Conservation (phyloP, 1,140 invertebrate species). For the Cepaea nemoralis region DNA sequence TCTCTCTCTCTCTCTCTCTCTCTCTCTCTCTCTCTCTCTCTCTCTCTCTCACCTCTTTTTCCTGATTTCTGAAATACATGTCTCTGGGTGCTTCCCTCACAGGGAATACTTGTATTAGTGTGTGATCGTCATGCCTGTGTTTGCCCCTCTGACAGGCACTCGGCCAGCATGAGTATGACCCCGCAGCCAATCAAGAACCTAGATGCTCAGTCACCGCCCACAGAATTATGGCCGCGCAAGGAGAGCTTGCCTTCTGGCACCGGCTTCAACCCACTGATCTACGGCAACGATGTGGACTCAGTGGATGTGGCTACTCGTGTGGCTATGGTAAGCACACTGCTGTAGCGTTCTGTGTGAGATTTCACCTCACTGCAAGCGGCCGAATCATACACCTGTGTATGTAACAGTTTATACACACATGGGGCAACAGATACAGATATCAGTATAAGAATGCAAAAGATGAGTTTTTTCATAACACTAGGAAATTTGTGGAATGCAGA, state of each 20-base stretch:
- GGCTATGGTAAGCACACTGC: constrained; percentile 92
- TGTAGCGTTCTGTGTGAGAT: no score
- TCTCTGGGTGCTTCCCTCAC: no score
- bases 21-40: no score
- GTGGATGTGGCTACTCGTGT: constrained; percentile 97
- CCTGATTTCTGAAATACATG: no score
- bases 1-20: no score
- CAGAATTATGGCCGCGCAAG: constrained; percentile 66
- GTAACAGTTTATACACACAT: no score
- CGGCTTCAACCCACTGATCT: constrained; percentile 88
- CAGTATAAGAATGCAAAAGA: not conserved
- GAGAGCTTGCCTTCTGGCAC: constrained; percentile 74
- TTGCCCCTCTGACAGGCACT: constrained; percentile 69
- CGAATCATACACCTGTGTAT: no score
- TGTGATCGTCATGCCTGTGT: no score
- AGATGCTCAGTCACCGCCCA: constrained; percentile 70
- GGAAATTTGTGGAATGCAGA: no score
- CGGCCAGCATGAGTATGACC: constrained; percentile 75
- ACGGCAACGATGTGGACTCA: constrained; percentile 96
- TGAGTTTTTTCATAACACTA: not conserved
- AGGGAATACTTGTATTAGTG: no score
- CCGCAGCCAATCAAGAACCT: constrained; percentile 74
- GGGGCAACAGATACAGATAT: no score
- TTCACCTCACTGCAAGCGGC: not conserved
- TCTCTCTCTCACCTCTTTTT: no score